Conservation (phyloP, 2,797 vertebrate species). For the Gymnothorax reevesii region DNA sequence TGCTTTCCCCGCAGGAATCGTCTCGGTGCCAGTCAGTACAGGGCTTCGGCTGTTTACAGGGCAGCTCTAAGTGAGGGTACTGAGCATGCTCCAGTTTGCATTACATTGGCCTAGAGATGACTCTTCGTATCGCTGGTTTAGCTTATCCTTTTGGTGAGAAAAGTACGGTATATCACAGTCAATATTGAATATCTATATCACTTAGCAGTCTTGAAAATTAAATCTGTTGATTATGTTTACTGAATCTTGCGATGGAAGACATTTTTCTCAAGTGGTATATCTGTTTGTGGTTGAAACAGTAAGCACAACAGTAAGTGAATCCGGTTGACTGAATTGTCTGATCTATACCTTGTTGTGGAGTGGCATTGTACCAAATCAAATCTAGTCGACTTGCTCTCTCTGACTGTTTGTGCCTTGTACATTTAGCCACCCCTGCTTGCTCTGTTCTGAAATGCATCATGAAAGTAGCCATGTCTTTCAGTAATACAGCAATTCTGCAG, state of each 20-base stretch:
- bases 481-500: neutral
- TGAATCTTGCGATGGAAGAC: neutral
- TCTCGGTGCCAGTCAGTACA: slow-evolving; percentile 79
- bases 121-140: slow-evolving; percentile 55
- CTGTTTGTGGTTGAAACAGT: neutral
- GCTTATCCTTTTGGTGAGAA: neutral
- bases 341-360: neutral
- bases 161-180: neutral
- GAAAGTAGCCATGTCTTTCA: slow-evolving; percentile 5
- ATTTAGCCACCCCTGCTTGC: neutral
- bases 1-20: slow-evolving; percentile 77
- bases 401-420: neutral
- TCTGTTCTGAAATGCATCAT: neutral
- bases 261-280: neutral
- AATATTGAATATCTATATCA: neutral
- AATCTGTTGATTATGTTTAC: neutral
- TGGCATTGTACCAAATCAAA: neutral
- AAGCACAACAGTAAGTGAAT: neutral
- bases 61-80: slow-evolving; percentile 68
- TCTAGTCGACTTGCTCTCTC: neutral
- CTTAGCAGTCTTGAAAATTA: neutral
- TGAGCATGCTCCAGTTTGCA: slow-evolving; percentile 79
- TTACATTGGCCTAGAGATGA: slow-evolving; percentile 76
- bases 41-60: slow-evolving; percentile 83
- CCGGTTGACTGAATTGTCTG: neutral